A percentile compares a stretch with the other conserved stretches of the same genome.
Evolutionary conservation across 2,797 vertebrate genomes (phyloP).

Genomic region (Mionectes olivaceus): DNA sequence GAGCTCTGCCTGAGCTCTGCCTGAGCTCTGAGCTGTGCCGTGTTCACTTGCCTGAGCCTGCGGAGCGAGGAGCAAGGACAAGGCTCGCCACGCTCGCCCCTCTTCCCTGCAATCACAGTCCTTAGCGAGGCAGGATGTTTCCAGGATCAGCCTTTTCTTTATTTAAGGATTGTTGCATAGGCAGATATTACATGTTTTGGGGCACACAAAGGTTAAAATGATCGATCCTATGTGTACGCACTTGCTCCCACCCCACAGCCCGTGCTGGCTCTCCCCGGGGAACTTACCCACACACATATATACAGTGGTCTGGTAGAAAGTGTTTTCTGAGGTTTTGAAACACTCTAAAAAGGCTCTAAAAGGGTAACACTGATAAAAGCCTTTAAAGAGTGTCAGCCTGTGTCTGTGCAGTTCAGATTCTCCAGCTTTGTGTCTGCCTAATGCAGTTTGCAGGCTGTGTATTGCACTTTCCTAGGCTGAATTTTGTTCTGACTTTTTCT

Average conservation of each 20-base stretch:
- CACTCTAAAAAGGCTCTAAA: background rate
- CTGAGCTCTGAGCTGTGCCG: background rate
- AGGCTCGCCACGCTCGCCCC: background rate
- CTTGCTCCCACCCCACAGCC: background rate
- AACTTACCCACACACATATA: background rate
- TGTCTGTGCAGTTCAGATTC: background rate
- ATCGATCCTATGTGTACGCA: background rate
- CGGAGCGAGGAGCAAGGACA: background rate
- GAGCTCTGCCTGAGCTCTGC: background rate
- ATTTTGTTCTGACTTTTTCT: background rate
- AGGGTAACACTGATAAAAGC: background rate
- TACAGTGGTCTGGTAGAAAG: background rate
- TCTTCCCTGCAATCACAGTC: background rate
- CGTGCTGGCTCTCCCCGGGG: background rate
- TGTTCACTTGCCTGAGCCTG: background rate
- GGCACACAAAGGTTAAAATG: background rate
- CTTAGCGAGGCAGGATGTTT: background rate
- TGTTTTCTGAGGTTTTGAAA: background rate
- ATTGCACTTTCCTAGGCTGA: background rate
- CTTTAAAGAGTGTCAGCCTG: background rate
- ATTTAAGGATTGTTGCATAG: slow-evolving; percentile 36
- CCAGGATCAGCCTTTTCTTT: slow-evolving; percentile 50
- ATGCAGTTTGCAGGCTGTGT: background rate
- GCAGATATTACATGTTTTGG: background rate
- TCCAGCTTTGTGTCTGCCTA: background rate